Percentiles rank a stretch among this genome's conserved stretches.
phyloP scores from a whole-genome alignment of 2,888 invertebrate species.

The Gymnocheta viridis region DNA sequence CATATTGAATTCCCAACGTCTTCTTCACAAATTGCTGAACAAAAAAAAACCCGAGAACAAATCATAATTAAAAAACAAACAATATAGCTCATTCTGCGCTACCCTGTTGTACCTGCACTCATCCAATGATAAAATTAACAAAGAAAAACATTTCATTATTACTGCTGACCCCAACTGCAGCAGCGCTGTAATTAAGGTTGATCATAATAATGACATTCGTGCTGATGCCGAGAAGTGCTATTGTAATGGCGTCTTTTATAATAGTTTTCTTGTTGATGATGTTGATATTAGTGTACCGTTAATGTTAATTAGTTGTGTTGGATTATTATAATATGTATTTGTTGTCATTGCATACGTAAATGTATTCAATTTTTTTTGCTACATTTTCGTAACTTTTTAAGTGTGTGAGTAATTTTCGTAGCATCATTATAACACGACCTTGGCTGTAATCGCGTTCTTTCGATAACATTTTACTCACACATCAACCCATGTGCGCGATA shows the following conservation, averaged over 20 bases:
- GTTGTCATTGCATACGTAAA: neutral
- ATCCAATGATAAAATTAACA: neutral
- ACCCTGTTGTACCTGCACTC: neutral
- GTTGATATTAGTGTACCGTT: constrained; percentile 18
- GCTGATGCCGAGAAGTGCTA: neutral
- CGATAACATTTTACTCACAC: neutral
- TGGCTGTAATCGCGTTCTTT: constrained; percentile 15
- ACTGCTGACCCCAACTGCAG: constrained; percentile 48
- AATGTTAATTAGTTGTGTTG: constrained; percentile 56
- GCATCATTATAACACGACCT: constrained; percentile 53
- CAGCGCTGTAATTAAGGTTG: constrained; percentile 52
- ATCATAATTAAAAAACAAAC: neutral
- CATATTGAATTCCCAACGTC: no score
- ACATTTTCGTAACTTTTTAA: constrained; percentile 1
- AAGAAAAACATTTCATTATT: neutral
- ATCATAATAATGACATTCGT: constrained; percentile 6
- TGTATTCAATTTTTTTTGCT: neutral
- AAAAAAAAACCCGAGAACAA: neutral
- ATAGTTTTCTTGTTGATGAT: constrained; percentile 5
- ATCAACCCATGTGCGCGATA: no score
- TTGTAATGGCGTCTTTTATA: constrained; percentile 10
- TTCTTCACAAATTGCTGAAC: no score
- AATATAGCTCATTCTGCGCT: no score
- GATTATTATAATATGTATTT: constrained; percentile 16
- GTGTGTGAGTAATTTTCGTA: constrained; percentile 8